These are phyloP conservation scores for Anguilla japonica DNA, from an alignment of 2,113 vertebrate species.

Conservation along the genomic window DNA sequence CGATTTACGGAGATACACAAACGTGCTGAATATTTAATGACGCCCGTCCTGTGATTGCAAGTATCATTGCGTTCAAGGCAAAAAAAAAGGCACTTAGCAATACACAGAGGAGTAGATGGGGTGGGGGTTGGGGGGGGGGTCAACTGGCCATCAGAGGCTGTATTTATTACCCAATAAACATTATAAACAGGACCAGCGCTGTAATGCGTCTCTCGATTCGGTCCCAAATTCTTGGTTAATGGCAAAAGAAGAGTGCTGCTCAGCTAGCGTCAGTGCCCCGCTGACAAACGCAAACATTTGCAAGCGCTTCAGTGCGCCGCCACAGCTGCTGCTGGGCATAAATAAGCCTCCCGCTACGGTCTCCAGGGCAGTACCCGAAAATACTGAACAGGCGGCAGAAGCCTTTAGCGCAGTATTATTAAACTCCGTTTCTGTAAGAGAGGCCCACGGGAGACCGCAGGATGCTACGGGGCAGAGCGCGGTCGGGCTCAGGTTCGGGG, in stretches of 20 bases:
- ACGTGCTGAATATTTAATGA: not conserved
- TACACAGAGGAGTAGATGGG: not conserved
- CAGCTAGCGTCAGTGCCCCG: not conserved
- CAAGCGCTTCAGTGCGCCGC: not conserved
- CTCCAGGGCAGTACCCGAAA: not conserved
- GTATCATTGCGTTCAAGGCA: not conserved
- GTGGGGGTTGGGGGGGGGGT: not conserved
- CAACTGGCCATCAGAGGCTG: not conserved
- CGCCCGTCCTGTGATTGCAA: not conserved
- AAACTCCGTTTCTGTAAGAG: not conserved
- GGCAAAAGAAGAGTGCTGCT: not conserved
- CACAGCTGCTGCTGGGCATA: not conserved
- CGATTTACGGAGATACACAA: not conserved
- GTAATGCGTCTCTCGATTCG: not conserved
- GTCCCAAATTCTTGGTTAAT: not conserved
- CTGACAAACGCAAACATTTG: not conserved
- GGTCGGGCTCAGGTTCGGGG: not conserved
- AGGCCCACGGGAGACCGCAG: not conserved
- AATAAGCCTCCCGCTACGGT: not conserved
- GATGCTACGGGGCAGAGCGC: not conserved
- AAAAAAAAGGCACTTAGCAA: not conserved
- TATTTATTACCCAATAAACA: not conserved
- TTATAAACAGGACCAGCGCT: no score
- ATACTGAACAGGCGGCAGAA: not conserved
- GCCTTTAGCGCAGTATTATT: not conserved